phyloP scores from a whole-genome alignment of 2,888 invertebrate genomes.

The Tridacna crocea region DNA sequence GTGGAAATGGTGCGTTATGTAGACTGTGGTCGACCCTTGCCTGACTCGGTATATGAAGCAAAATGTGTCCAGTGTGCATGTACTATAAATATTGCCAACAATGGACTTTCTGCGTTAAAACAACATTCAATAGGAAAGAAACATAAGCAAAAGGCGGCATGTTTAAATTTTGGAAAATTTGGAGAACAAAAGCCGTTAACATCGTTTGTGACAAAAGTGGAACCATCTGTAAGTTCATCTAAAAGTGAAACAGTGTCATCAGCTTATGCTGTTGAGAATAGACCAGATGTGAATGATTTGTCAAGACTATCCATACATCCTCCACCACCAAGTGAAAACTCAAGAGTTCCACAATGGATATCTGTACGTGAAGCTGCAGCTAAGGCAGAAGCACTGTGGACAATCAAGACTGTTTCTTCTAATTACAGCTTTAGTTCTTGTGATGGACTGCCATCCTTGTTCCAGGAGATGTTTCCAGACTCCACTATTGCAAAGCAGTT shows the following conservation, averaged over 20 bases:
- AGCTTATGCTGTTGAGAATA: conserved; percentile 2
- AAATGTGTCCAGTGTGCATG: too few species aligned
- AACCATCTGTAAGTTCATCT: conserved; percentile 5
- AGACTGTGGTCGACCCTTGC: too few species aligned
- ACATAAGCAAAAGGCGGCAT: conserved; percentile 17
- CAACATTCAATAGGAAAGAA: conserved; percentile 27
- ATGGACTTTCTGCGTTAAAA: conserved; percentile 25
- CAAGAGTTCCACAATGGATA: conserved; percentile 11
- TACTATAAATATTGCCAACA: neutral
- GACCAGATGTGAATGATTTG: conserved; percentile 4
- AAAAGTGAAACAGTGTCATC: conserved; percentile 5
- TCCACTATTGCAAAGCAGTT: conserved; percentile 28
- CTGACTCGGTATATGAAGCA: too few species aligned
- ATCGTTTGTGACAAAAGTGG: conserved; percentile 7
- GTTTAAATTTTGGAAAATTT: conserved; percentile 8
- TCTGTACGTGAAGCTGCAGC: conserved; percentile 9
- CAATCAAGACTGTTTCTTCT: conserved; percentile 16
- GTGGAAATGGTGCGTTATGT: too few species aligned
- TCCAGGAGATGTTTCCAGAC: conserved; percentile 18
- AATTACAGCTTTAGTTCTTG: conserved; percentile 23
- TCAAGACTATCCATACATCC: conserved; percentile 9
- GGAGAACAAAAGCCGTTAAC: conserved; percentile 21
- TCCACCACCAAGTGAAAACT: conserved; percentile 14
- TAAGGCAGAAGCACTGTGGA: conserved; percentile 25
- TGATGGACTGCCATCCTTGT: conserved; percentile 7